Base-by-base conservation (phyloP, 1,140 invertebrate genomes). In the Polypedilum vanderplanki region DNA sequence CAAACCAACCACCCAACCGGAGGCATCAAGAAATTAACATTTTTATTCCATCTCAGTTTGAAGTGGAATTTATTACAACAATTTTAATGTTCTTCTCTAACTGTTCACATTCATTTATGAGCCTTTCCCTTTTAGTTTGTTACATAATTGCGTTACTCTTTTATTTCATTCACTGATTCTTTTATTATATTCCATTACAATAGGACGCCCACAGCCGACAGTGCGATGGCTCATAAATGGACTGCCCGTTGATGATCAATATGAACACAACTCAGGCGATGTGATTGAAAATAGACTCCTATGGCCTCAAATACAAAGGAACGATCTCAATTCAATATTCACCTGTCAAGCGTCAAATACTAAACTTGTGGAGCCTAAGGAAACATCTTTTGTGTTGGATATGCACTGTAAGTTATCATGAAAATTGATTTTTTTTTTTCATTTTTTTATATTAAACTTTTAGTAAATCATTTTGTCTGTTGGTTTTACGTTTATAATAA, bases 281-380 rank as follows among this genome's bases (percentile, higher is more conserved):
- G 90, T 94, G 22, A 94, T 94, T 76, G 92, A 94, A 81, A 94
- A 94, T 83, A 87, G 91, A 77, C 85, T 95, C 67, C 87, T 89
- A 73, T 90, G 93, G 86, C 87, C 87, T 40, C 86, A 87, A 15
- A 87, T 95, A 74, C 86, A 87, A 33, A 85, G 93, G 41, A 88
- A 89, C n/a, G 90, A 95, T 83, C 87, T 94, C 75, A 89, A 91
- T 75, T 88, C 91, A 1, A 89, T 92, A 77, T 92, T 94, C 81
- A 93, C 91, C 57, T 96, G 93, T 81, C 90, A 92, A 80, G 92
- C 93, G 10, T 85, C 88, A 77, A 96, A 96, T 82, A 94, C 92
- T 7, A 86, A 89, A 77, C 87, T 94, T 24, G 89, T 91, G 40
- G 88, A 90, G 78, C 89, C 92, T 9, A 90, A 89, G 79, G 89